Evolutionary conservation across 2,797 vertebrate genomes (phyloP), one percentile per base, ranked within the genome.

Genomic region (Pseudopleuronectes americanus): DNA sequence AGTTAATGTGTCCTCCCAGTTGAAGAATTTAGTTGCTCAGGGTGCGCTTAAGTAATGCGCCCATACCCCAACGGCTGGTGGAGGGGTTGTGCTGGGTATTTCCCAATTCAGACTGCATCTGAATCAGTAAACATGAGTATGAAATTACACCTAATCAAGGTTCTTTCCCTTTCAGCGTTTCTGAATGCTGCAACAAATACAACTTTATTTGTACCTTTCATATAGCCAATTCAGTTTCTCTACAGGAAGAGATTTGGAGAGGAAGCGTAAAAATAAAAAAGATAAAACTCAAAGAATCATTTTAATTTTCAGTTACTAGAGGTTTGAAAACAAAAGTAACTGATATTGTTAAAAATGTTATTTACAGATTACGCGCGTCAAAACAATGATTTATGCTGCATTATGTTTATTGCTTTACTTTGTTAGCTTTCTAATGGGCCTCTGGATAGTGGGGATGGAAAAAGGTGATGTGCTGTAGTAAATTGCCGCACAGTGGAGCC

Each of bases 381-480:
- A 21, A 56, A 49, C 54, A 28, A n/a, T 54, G 67, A 75, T 57
- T 69, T 66, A 60, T 36, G 41, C 52, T 16, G 13, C 36, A 51
- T 59, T 53, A 48, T 38, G 6, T 33, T 67, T 64, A 26, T 17
- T 61, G 59, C 36, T 62, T 75, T 62, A 71, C 31, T 73, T 76
- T 75, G 47, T 58, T 68, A 63, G 47, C 51, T 79, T 76, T 74
- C 47, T 77, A 81, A 84, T 60, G 45, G 45, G 67, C 51, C 64
- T 45, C 54, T 70, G 60, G 74, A 79, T 66, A 51, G 62, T 53
- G 38, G 43, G 43, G 47, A 84, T 79, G 41, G 79, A 85, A 86
- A 86, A 73, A 61, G 56, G 78, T 87, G 84, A 55, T 79, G 61
- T 70, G 21, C 62, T 62, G 3, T 36, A 74, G 76, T 78, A 68